phyloP scores from a whole-genome alignment of 2,797 vertebrate species.

The Micropoecilia bifurca region DNA sequence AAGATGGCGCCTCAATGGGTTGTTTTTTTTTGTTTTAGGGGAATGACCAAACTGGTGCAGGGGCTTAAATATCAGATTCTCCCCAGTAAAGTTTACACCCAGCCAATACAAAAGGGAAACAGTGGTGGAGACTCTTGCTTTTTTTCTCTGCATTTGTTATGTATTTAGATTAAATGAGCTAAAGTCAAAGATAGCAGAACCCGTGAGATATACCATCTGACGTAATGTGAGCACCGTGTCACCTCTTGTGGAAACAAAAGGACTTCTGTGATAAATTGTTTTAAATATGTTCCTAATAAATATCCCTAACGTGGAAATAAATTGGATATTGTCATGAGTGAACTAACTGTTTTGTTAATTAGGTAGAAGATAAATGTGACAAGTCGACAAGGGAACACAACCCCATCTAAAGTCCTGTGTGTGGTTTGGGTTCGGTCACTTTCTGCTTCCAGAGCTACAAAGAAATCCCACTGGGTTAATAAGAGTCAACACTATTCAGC shows the following conservation, averaged over 20 bases:
- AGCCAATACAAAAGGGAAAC: neutral
- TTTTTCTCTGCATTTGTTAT: neutral
- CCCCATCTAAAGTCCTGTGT: neutral
- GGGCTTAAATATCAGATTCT: slow-evolving; percentile 3
- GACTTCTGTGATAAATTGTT: neutral
- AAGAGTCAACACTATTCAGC: neutral
- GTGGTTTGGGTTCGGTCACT: neutral
- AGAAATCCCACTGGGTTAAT: neutral
- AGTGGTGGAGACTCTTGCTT: neutral
- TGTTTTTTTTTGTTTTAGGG: slow-evolving; percentile 18
- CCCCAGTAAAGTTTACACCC: neutral
- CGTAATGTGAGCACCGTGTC: slow-evolving; percentile 25
- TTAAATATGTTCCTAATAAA: slow-evolving; percentile 1
- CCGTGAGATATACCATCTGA: slow-evolving; percentile 34
- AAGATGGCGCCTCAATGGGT: slow-evolving; percentile 44
- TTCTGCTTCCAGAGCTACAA: neutral
- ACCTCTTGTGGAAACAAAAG: slow-evolving; percentile 6
- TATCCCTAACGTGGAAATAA: slow-evolving; percentile 6
- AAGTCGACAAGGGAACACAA: neutral
- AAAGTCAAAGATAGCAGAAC: slow-evolving; percentile 39
- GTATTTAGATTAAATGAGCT: neutral
- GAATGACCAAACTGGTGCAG: neutral
- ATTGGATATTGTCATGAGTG: slow-evolving; percentile 5
- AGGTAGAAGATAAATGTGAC: neutral
- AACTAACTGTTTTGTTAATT: slow-evolving; percentile 18